phyloP scores from a whole-genome alignment of 2,888 invertebrate species.

The Xiphydria camelus region DNA sequence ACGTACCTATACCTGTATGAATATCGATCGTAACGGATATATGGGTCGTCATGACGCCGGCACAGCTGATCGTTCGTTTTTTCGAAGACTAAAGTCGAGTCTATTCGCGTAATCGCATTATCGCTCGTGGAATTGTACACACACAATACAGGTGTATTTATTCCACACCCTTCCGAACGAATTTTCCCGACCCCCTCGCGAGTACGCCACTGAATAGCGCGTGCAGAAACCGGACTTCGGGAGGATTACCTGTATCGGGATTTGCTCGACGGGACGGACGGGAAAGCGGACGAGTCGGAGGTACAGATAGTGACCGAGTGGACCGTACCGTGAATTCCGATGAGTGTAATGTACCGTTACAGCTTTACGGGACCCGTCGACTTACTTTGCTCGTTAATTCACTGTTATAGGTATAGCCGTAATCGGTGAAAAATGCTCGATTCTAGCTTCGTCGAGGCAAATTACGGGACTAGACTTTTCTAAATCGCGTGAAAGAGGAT shows the following conservation, averaged over 20 bases:
- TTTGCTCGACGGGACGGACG: conserved; percentile 13
- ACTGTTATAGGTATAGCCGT: too few species aligned
- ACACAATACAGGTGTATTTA: too few species aligned
- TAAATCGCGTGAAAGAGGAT: too few species aligned
- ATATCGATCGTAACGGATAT: too few species aligned
- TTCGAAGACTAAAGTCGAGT: too few species aligned
- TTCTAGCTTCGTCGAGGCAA: too few species aligned
- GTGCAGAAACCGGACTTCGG: conserved; percentile 28
- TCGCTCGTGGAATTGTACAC: not conserved
- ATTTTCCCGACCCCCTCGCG: conserved; percentile 4
- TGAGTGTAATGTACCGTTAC: conserved; percentile 53
- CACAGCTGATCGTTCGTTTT: too few species aligned
- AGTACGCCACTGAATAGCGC: conserved; percentile 29
- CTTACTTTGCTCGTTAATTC: conserved; percentile 44
- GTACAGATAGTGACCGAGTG: conserved; percentile 41
- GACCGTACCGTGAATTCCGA: conserved; percentile 52
- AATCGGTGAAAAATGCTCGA: too few species aligned
- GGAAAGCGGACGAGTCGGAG: conserved; percentile 31
- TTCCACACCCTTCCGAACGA: conserved; percentile 8
- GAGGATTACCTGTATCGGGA: conserved; percentile 5
- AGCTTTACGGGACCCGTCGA: conserved; percentile 46
- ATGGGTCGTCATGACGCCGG: too few species aligned
- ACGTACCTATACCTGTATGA: too few species aligned
- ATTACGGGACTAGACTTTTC: too few species aligned
- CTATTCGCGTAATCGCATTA: not conserved